phyloP scores from a whole-genome alignment of 2,888 invertebrate genomes.

The Cremastobaeus sp. region DNA sequence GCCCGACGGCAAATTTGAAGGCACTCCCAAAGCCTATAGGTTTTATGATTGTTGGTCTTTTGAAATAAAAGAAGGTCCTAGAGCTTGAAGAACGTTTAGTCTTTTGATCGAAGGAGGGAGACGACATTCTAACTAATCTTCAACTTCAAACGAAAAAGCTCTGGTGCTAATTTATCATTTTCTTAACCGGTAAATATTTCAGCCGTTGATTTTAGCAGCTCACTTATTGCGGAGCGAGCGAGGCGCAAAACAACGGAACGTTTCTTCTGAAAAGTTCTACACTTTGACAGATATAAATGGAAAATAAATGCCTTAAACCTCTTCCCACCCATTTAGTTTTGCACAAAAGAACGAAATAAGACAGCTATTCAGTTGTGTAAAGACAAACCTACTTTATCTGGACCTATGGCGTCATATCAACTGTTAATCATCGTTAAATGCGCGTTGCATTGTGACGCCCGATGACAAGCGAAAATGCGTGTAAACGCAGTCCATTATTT shows the following conservation, averaged over 20 bases:
- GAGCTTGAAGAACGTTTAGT: too few species aligned
- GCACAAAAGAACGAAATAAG: constrained; percentile 28
- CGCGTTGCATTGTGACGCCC: constrained; percentile 16
- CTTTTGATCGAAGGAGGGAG: too few species aligned
- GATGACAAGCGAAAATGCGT: constrained; percentile 49
- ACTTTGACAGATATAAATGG: constrained; percentile 38
- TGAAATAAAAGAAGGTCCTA: not conserved
- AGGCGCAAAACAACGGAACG: not conserved
- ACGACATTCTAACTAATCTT: too few species aligned
- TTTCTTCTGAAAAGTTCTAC: not conserved
- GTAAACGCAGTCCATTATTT: constrained; percentile 44
- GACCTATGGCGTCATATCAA: constrained; percentile 32
- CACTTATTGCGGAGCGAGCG: too few species aligned
- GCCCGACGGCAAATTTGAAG: constrained; percentile 16
- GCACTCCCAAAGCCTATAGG: constrained; percentile 7
- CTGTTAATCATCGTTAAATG: constrained; percentile 47
- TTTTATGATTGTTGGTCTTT: not conserved
- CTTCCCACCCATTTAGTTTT: not conserved
- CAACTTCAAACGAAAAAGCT: too few species aligned
- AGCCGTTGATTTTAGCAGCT: too few species aligned
- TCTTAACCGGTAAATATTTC: too few species aligned
- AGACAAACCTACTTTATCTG: constrained; percentile 32
- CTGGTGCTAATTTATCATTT: too few species aligned
- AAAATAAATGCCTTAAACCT: constrained; percentile 39
- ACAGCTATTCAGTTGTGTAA: constrained; percentile 15